Evolutionary conservation across 2,888 invertebrate species (phyloP).

Genomic region (Parelbella ahira): DNA sequence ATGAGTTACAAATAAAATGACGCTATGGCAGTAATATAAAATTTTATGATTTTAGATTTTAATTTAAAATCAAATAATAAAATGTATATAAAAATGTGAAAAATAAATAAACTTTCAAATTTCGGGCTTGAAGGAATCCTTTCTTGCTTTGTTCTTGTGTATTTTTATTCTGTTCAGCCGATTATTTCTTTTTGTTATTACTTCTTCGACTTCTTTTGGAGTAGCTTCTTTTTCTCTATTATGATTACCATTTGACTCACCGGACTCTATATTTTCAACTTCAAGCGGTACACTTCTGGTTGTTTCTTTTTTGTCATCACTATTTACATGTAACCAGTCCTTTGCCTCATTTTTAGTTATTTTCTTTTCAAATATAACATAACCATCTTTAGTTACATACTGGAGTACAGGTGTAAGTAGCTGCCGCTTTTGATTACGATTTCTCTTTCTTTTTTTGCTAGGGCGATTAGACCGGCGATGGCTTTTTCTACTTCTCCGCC

Average conservation of each 20-base stretch:
- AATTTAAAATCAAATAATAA: no score
- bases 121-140: no score
- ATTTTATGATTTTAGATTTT: no score
- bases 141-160: slow-evolving; percentile 1
- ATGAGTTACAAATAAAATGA: no score
- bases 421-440: slow-evolving; percentile 36
- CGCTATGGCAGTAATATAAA: no score
- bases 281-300: neutral
- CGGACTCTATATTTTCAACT: slow-evolving; percentile 20
- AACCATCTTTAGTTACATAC: slow-evolving; percentile 69
- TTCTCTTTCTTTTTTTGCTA: slow-evolving; percentile 33
- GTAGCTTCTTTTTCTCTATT: slow-evolving; percentile 28
- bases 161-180: slow-evolving; percentile 19
- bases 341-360: slow-evolving; percentile 62
- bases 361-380: slow-evolving; percentile 66
- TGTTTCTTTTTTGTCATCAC: slow-evolving; percentile 26
- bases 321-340: slow-evolving; percentile 51
- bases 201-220: no score
- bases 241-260: slow-evolving; percentile 18
- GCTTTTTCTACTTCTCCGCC: slow-evolving; percentile 43
- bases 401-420: slow-evolving; percentile 61
- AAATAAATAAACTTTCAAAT: no score
- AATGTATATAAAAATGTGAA: no score
- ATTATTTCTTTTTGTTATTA: slow-evolving; percentile 21
- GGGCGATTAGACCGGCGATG: slow-evolving; percentile 33